Evolutionary conservation across 2,797 vertebrate genomes (phyloP).

Genomic region (Hemibagrus guttatus): DNA sequence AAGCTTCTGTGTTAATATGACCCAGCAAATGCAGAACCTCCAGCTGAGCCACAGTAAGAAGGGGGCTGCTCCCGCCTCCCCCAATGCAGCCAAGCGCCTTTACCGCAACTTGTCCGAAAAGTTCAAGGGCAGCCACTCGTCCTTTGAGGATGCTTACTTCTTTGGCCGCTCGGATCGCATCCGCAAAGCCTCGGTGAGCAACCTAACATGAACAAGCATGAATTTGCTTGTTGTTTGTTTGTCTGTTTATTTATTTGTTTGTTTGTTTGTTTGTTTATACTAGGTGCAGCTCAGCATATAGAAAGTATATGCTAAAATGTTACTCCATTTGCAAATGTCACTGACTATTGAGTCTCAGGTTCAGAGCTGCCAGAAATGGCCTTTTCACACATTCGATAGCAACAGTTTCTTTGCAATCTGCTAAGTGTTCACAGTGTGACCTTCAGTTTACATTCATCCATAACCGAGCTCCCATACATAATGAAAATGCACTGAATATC

Average conservation of each 20-base stretch:
- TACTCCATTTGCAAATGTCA: constrained; percentile 48
- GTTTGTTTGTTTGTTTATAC: not conserved
- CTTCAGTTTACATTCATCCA: not conserved
- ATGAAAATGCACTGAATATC: not conserved
- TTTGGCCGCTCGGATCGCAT: constrained; percentile 86
- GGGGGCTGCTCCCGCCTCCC: constrained; percentile 84
- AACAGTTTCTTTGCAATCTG: not conserved
- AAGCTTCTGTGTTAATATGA: constrained; percentile 78
- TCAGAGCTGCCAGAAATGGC: constrained; percentile 14
- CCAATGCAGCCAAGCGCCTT: constrained; percentile 90
- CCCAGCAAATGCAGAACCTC: constrained; percentile 93
- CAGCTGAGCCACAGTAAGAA: constrained; percentile 86
- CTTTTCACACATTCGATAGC: constrained; percentile 11
- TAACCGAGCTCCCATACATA: not conserved
- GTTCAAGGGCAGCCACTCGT: constrained; percentile 89
- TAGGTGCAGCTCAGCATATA: not conserved
- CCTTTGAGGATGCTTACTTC: constrained; percentile 91
- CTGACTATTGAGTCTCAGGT: constrained; percentile 38
- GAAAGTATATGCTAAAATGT: not conserved
- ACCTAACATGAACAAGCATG: not conserved
- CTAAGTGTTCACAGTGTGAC: not conserved
- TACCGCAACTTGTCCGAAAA: constrained; percentile 97
- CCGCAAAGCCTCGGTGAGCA: constrained; percentile 87
- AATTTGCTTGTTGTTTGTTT: not conserved
- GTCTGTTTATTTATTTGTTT: not conserved